These are phyloP conservation scores for Steatornis caripensis DNA, from an alignment of 2,113 vertebrate genomes.

Conservation along the genomic window DNA sequence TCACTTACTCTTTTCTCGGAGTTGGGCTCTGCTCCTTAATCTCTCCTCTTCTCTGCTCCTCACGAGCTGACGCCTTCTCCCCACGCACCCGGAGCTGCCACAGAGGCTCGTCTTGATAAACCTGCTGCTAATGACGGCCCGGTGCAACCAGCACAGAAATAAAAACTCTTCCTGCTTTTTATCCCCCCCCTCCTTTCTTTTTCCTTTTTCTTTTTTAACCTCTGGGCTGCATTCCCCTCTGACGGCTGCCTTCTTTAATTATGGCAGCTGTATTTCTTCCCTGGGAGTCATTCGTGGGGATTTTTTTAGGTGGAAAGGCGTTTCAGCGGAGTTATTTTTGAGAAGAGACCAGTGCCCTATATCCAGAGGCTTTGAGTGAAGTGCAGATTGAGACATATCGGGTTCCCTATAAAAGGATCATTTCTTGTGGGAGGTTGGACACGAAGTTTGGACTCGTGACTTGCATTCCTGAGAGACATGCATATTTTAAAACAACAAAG, in stretches of 20 bases:
- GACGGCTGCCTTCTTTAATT: constrained; percentile 75
- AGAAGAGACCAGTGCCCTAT: constrained; percentile 75
- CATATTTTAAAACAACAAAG: constrained; percentile 99
- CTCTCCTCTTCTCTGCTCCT: constrained; percentile 7
- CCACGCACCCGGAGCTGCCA: constrained; percentile 57
- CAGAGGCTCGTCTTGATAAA: constrained; percentile 75
- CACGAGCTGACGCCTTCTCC: not conserved
- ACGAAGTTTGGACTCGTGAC: constrained; percentile 99
- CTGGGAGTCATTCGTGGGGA: constrained; percentile 68
- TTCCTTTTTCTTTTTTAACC: not conserved
- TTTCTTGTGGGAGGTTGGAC: constrained; percentile 99
- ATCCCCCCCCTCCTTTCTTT: rapidly evolving
- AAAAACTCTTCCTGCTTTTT: constrained; percentile 75
- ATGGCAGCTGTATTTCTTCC: constrained; percentile 77
- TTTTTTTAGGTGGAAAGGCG: constrained; percentile 44
- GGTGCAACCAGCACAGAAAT: constrained; percentile 70
- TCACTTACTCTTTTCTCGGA: constrained; percentile 38
- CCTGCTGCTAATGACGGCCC: constrained; percentile 77
- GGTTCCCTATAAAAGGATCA: constrained; percentile 98
- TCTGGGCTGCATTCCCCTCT: constrained; percentile 73
- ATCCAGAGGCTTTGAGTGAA: constrained; percentile 88
- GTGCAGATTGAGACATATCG: constrained; percentile 99
- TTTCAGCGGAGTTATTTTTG: constrained; percentile 71
- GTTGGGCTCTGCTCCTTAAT: constrained; percentile 4
- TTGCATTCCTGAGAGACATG: constrained; percentile 99